A percentile compares a stretch with the other conserved stretches of the same genome.
Evolutionary conservation across 2,888 invertebrate species (phyloP).

Genomic region (Merodon equestris): DNA sequence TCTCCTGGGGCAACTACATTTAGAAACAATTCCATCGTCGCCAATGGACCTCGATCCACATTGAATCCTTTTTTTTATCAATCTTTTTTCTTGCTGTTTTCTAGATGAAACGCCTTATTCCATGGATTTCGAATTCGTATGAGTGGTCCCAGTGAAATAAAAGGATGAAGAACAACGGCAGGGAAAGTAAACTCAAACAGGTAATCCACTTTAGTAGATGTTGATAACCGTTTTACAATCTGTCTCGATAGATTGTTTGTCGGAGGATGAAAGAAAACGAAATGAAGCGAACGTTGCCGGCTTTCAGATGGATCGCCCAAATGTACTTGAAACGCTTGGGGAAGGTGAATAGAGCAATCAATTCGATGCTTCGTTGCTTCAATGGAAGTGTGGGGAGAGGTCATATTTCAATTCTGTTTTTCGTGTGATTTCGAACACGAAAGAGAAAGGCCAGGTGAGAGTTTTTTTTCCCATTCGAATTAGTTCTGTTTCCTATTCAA

Average conservation of each 20-base stretch:
- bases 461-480: slow-evolving; percentile 14
- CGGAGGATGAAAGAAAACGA: slow-evolving; percentile 28
- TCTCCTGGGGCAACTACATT: slow-evolving; percentile 3
- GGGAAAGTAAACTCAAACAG: slow-evolving; percentile 45
- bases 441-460: neutral
- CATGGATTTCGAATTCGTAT: too few species aligned
- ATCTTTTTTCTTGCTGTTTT: neutral
- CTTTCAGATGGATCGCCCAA: slow-evolving; percentile 21
- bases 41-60: slow-evolving; percentile 37
- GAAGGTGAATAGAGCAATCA: slow-evolving; percentile 44
- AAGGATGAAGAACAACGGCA: neutral
- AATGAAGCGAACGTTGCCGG: neutral
- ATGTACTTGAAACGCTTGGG: slow-evolving; percentile 9
- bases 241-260: slow-evolving; percentile 58
- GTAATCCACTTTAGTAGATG: slow-evolving; percentile 60
- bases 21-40: slow-evolving; percentile 30
- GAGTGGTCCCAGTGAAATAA: neutral
- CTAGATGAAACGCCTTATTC: neutral
- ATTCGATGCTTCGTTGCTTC: slow-evolving; percentile 49
- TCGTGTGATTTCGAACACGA: too few species aligned
- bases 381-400: slow-evolving; percentile 1
- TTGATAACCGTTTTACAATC: slow-evolving; percentile 57
- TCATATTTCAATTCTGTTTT: slow-evolving; percentile 18
- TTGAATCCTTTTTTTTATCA: slow-evolving; percentile 45
- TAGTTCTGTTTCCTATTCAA: neutral